Conservation (phyloP, 2,888 invertebrate genomes). For the Nephrotoma appendiculata region DNA sequence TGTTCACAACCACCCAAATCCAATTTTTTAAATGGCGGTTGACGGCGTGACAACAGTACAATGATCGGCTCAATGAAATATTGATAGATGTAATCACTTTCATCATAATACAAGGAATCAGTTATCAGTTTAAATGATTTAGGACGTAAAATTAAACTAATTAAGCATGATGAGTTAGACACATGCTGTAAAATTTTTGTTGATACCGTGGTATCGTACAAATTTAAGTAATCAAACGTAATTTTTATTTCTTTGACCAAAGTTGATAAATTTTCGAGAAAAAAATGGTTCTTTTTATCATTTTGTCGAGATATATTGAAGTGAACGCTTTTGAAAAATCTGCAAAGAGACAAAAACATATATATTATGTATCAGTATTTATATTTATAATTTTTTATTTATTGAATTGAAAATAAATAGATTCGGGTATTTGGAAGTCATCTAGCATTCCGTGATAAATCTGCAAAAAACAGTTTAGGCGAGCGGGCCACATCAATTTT, state of each 20-base stretch:
- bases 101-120: slow-evolving; percentile 23
- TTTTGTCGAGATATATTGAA: slow-evolving; percentile 26
- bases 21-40: slow-evolving; percentile 23
- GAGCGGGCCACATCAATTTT: too few species aligned
- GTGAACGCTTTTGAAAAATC: slow-evolving; percentile 30
- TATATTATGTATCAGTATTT: too few species aligned
- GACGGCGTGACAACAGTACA: slow-evolving; percentile 25
- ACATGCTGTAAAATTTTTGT: slow-evolving; percentile 25
- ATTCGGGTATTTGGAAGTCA: background rate
- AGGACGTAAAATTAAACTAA: slow-evolving; percentile 18
- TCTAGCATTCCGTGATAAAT: too few species aligned
- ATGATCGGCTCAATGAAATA: slow-evolving; percentile 30
- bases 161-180: slow-evolving; percentile 27
- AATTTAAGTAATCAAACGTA: slow-evolving; percentile 27
- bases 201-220: slow-evolving; percentile 29
- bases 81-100: slow-evolving; percentile 28
- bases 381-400: too few species aligned
- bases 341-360: slow-evolving; percentile 15
- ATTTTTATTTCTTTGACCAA: slow-evolving; percentile 27
- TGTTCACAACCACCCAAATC: slow-evolving; percentile 31
- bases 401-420: background rate
- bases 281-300: slow-evolving; percentile 29
- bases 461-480: too few species aligned
- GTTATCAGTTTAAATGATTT: slow-evolving; percentile 18
- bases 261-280: slow-evolving; percentile 25